Evolutionary conservation across 1,140 invertebrate genomes (phyloP).

Genomic region (Triops cancriformis): DNA sequence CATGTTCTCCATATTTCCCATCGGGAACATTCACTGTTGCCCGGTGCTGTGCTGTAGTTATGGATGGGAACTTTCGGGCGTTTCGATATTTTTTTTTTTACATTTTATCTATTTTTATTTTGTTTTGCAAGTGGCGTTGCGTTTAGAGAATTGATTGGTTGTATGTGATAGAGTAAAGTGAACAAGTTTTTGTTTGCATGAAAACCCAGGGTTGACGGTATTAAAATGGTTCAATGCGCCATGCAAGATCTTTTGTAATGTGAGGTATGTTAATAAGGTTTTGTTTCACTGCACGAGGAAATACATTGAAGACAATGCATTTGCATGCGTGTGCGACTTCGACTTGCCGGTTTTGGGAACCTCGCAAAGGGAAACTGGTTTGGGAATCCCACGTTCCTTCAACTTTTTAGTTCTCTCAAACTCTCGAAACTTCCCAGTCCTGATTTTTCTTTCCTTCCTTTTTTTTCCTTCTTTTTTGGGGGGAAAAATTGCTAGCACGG

Average conservation of each 20-base stretch:
- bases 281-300: not conserved
- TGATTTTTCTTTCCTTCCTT: too few relatives aligned
- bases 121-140: not conserved
- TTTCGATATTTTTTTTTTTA: too few relatives aligned
- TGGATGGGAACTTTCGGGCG: too few relatives aligned
- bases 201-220: too few relatives aligned
- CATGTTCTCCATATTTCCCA: too few relatives aligned
- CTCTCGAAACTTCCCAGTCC: not conserved
- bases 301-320: not conserved
- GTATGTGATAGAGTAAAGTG: too few relatives aligned
- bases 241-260: not conserved
- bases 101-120: not conserved
- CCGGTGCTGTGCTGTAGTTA: too few relatives aligned
- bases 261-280: not conserved
- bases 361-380: not conserved
- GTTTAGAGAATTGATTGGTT: not conserved
- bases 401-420: not conserved
- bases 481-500: not conserved
- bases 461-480: too few relatives aligned
- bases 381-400: slow-evolving; percentile 1
- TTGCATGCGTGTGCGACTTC: not conserved
- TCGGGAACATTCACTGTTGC: too few relatives aligned
- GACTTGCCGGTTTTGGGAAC: not conserved
- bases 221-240: too few relatives aligned
- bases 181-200: too few relatives aligned